These are phyloP conservation scores for Todiramphus chloris DNA, from an alignment of 2,113 vertebrate species.

Conservation along the genomic window DNA sequence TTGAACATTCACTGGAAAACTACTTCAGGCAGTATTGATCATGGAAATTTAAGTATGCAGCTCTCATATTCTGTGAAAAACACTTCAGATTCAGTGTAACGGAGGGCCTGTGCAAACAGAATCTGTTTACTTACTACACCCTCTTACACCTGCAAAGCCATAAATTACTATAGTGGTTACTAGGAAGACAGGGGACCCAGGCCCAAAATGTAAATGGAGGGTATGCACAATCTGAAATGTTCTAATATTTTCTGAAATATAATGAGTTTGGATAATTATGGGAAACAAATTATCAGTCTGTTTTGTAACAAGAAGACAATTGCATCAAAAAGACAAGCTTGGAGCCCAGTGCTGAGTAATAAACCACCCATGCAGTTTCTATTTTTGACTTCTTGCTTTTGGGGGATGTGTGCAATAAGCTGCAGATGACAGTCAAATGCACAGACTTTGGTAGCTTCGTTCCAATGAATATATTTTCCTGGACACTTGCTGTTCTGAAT, in stretches of 20 bases:
- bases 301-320: constrained; percentile 28
- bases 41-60: neutral
- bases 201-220: neutral
- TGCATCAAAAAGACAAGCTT: neutral
- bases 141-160: neutral
- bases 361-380: constrained; percentile 59
- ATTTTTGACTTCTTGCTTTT: constrained; percentile 54
- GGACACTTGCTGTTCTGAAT: constrained; percentile 37
- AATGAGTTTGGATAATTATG: neutral
- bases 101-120: neutral
- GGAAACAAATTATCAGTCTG: constrained; percentile 8
- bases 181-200: neutral
- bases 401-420: constrained; percentile 31
- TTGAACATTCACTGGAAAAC: neutral
- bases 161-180: neutral
- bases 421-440: constrained; percentile 41
- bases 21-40: neutral
- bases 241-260: neutral
- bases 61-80: neutral
- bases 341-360: constrained; percentile 35
- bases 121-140: neutral
- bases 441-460: constrained; percentile 40
- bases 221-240: neutral
- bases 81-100: neutral
- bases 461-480: constrained; percentile 56